These are phyloP conservation scores for Hypsibius dujardini DNA, from an alignment of 1,140 invertebrate genomes.

Conservation along the genomic window DNA sequence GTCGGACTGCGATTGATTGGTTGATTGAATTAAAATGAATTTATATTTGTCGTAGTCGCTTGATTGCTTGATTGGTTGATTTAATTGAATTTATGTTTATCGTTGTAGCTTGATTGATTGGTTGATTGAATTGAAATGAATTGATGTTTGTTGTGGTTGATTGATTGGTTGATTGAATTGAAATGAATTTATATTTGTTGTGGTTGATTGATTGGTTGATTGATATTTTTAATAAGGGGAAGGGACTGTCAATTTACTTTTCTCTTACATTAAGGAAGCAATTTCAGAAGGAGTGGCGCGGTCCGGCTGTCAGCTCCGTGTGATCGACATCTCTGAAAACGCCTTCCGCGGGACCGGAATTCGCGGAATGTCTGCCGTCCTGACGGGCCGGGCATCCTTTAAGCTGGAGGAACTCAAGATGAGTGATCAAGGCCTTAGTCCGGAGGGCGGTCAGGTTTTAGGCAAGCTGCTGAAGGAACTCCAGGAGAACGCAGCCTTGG, in stretches of 20 bases:
- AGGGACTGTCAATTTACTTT: background rate
- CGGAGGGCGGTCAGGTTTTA: background rate
- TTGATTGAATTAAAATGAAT: too few species aligned
- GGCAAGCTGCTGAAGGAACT: background rate
- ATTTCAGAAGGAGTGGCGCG: background rate
- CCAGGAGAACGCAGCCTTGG: background rate
- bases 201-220: too few species aligned
- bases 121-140: too few species aligned
- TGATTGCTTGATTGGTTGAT: background rate
- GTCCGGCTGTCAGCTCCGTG: background rate
- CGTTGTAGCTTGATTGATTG: too few species aligned
- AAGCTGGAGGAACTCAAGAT: conserved; percentile 1
- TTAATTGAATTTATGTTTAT: background rate
- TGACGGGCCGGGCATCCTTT: background rate
- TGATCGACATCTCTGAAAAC: background rate
- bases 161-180: too few species aligned
- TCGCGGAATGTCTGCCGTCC: conserved; percentile 3
- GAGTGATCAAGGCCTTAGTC: conserved; percentile 12
- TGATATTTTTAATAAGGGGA: background rate
- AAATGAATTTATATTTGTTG: too few species aligned
- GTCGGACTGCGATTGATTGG: too few species aligned
- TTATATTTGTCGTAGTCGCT: too few species aligned
- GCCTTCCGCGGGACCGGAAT: conserved; percentile 9
- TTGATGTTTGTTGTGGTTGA: too few species aligned
- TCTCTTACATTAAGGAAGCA: background rate